Evolutionary conservation across 2,113 vertebrate species (phyloP).

Genomic region (Catharus fuscescens): DNA sequence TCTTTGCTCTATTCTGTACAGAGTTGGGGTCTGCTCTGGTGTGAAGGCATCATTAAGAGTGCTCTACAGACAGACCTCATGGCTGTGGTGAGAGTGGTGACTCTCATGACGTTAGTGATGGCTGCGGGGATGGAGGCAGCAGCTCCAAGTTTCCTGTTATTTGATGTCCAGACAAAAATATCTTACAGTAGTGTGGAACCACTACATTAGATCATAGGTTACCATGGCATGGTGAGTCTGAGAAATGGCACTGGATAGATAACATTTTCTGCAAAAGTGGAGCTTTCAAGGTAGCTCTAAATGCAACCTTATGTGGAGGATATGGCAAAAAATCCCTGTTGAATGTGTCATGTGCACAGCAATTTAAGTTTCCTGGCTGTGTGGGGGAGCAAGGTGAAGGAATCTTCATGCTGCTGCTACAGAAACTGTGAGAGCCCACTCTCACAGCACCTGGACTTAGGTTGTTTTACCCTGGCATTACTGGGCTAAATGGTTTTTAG

Average conservation of each 20-base stretch:
- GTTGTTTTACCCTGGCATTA: neutral
- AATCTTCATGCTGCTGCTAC: neutral
- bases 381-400: neutral
- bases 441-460: neutral
- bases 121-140: neutral
- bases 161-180: neutral
- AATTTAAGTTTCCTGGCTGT: neutral
- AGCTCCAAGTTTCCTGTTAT: neutral
- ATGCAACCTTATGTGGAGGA: neutral
- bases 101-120: neutral
- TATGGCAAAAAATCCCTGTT: fast-evolving
- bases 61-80: fast-evolving
- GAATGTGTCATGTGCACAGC: neutral
- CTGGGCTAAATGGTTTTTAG: neutral
- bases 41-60: neutral
- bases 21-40: neutral
- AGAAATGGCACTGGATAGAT: neutral
- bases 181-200: neutral
- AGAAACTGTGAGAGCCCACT: neutral
- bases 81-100: neutral
- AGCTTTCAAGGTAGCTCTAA: neutral
- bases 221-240: neutral
- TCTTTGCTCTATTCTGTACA: neutral
- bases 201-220: neutral
- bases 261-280: neutral